A percentile compares a stretch with the other conserved stretches of the same genome.
Evolutionary conservation across 2,888 invertebrate species (phyloP).

Genomic region (Scaptomyza parva): DNA sequence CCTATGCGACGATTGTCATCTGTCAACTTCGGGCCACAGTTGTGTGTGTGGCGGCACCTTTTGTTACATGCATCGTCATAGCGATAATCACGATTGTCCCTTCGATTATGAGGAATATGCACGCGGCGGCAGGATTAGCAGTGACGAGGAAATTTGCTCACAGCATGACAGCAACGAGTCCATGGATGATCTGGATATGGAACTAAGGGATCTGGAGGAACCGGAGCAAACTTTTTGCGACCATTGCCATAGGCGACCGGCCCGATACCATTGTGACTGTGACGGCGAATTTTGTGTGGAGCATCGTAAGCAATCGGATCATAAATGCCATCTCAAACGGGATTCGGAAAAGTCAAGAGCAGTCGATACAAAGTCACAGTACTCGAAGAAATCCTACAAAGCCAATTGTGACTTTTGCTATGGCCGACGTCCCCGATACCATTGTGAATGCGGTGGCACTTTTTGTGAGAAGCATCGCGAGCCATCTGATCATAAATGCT

Average conservation of each 20-base stretch:
- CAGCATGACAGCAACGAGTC: neutral
- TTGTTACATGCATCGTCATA: constrained; percentile 1
- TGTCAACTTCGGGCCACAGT: neutral
- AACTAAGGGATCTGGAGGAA: too few species aligned
- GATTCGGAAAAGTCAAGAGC: too few species aligned
- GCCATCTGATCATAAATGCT: neutral
- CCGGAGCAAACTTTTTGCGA: neutral
- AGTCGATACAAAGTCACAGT: neutral
- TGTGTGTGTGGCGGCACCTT: neutral
- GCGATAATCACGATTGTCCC: neutral
- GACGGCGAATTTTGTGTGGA: neutral
- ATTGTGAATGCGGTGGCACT: neutral
- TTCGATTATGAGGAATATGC: neutral
- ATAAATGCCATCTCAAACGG: neutral
- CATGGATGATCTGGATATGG: neutral
- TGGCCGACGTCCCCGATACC: neutral
- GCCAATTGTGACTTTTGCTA: neutral
- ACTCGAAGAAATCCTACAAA: neutral
- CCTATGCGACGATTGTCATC: neutral
- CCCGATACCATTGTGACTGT: neutral
- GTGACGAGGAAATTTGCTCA: neutral
- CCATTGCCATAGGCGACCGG: neutral
- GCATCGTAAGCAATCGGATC: neutral
- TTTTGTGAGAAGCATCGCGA: neutral
- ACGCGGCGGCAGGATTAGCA: neutral